Evolutionary conservation across 2,797 vertebrate genomes (phyloP).

Genomic region (Mergus octosetaceus): DNA sequence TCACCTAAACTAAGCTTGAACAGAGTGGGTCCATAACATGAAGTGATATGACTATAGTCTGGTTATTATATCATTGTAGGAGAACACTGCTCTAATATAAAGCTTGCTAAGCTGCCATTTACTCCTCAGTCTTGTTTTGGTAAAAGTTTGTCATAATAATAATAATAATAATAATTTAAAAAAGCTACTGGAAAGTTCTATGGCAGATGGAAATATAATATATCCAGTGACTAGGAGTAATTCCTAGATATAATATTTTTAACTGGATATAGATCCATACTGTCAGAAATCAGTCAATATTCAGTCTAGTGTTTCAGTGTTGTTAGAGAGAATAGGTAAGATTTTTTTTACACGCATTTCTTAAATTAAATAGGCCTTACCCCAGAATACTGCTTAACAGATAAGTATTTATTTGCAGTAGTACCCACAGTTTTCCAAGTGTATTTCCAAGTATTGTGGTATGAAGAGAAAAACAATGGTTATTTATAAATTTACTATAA

Average conservation of each 20-base stretch:
- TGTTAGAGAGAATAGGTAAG: background rate
- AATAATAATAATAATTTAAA: background rate
- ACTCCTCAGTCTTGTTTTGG: background rate
- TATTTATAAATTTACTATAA: background rate
- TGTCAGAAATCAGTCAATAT: background rate
- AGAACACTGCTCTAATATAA: background rate
- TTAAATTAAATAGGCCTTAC: background rate
- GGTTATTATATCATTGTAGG: background rate
- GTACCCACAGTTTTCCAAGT: background rate
- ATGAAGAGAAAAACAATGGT: background rate
- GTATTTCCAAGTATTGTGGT: background rate
- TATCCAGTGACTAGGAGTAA: background rate
- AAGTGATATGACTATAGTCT: background rate
- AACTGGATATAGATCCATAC: background rate
- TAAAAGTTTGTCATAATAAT: background rate
- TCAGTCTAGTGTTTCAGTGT: constrained; percentile 9
- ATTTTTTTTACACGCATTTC: background rate
- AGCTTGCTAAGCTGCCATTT: background rate
- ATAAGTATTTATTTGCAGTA: background rate
- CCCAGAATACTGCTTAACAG: background rate
- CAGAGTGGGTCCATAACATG: background rate
- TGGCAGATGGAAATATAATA: background rate
- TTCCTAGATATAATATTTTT: background rate
- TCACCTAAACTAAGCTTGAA: background rate
- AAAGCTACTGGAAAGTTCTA: background rate